phyloP scores from a whole-genome alignment of 2,888 invertebrate species.

The Campopleginae sp. region DNA sequence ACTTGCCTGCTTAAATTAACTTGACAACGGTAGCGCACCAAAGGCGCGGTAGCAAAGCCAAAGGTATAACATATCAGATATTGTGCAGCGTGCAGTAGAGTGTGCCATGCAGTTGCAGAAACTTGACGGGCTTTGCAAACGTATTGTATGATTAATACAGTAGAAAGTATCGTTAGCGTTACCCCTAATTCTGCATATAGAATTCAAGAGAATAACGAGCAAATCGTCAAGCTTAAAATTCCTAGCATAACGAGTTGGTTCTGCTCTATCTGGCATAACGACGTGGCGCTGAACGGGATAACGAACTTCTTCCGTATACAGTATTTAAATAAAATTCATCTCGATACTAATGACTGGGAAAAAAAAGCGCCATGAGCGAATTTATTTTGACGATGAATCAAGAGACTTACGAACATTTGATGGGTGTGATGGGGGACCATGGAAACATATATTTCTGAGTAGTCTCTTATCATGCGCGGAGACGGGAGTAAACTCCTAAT shows the following conservation, averaged over 20 bases:
- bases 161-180: slow-evolving; percentile 7
- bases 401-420: neutral
- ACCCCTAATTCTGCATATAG: neutral
- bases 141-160: slow-evolving; percentile 39
- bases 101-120: slow-evolving; percentile 32
- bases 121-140: slow-evolving; percentile 28
- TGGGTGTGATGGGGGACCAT: neutral
- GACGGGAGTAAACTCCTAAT: slow-evolving; percentile 69
- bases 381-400: neutral
- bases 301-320: neutral
- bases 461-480: slow-evolving; percentile 1
- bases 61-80: slow-evolving; percentile 25
- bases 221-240: slow-evolving; percentile 62
- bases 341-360: slow-evolving; percentile 1
- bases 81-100: slow-evolving; percentile 16
- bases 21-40: neutral
- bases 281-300: neutral
- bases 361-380: slow-evolving; percentile 5
- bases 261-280: neutral
- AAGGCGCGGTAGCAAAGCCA: slow-evolving; percentile 20
- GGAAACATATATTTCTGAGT: neutral
- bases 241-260: neutral
- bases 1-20: slow-evolving; percentile 9
- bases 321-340: neutral
- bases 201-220: slow-evolving; percentile 17